Evolutionary conservation across 1,140 invertebrate genomes (phyloP), one percentile per base, ranked within the genome.

Genomic region (Drosophila kohkoa): DNA sequence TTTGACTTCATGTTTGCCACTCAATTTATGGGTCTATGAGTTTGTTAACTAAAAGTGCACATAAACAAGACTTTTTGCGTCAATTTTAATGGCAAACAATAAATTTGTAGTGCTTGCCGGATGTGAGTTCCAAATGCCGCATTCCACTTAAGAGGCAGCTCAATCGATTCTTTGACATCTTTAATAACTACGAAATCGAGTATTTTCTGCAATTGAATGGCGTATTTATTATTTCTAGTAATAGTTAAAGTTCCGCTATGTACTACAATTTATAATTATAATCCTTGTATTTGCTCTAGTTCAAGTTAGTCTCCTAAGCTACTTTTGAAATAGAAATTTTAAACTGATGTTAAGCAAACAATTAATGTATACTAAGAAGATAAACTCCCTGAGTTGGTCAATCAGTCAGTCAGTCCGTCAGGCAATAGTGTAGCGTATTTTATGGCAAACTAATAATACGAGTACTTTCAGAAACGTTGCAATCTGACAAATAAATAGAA

Each of bases 11-110:
- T 77, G 81, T 77, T 80, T 78, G 81, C 58, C 74, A 66, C 85
- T 83, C 83, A 85, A 88, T 88, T 88, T 88, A 88, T 88, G 85
- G 80, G 83, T 88, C 85, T 88, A 89, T 83, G 85, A 83, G 85
- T 87, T 87, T 82, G 80, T 87, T 88, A 83, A 83, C 83, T 88
- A 88, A 88, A 81, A 88, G 83, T 79, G 70, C 60, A 72, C 83
- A 88, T 89, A 88, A 88, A 88, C 77, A 83, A 83, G 77, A 73
- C 81, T 81, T 71, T 88, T 75, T 72, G 65, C 60, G 72, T 80
- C 81, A 62, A 82, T 88, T 89, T 89, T 89, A 88, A 88, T 88
- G 63, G 80, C 75, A 73, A 69, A 78, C 80, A 83, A 75, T 73
- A 76, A 80, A 83, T 75, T 82, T 66, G 38, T 69, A 58, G 49